Conservation (phyloP, 2,113 vertebrate genomes). For the Copsychus sechellarum region DNA sequence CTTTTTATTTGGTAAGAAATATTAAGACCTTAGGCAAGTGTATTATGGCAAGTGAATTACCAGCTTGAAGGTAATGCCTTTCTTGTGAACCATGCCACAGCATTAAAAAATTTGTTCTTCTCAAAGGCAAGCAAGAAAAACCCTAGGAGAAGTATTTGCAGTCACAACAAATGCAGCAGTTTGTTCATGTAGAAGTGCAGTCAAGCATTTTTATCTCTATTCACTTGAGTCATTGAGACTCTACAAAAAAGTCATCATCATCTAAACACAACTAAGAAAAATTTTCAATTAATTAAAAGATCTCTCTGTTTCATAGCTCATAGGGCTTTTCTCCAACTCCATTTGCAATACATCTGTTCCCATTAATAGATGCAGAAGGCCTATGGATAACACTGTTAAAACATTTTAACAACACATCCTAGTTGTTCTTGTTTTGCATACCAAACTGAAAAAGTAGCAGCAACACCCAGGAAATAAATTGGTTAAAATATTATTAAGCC, state of each 20-base stretch:
- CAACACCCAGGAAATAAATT: neutral
- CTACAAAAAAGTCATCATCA: neutral
- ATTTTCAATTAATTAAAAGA: neutral
- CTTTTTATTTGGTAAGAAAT: neutral
- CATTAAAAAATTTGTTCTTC: neutral
- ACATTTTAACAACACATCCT: neutral
- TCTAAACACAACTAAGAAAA: neutral
- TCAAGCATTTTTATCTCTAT: neutral
- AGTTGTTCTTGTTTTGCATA: neutral
- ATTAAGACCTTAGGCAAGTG: neutral
- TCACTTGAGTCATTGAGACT: neutral
- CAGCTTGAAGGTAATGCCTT: neutral
- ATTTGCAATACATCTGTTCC: neutral
- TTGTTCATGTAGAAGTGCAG: neutral
- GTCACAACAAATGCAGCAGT: neutral
- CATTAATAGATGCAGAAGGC: neutral
- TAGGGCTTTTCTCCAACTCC: neutral
- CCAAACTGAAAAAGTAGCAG: neutral
- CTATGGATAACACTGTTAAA: neutral
- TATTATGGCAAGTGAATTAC: neutral
- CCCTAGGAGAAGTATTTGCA: neutral
- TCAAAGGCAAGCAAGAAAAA: neutral
- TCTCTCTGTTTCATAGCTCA: neutral
- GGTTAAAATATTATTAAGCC: neutral
- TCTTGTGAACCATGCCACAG: neutral